These are phyloP conservation scores for Silvanus unidentatus DNA, from an alignment of 2,888 invertebrate species.

Conservation along the genomic window DNA sequence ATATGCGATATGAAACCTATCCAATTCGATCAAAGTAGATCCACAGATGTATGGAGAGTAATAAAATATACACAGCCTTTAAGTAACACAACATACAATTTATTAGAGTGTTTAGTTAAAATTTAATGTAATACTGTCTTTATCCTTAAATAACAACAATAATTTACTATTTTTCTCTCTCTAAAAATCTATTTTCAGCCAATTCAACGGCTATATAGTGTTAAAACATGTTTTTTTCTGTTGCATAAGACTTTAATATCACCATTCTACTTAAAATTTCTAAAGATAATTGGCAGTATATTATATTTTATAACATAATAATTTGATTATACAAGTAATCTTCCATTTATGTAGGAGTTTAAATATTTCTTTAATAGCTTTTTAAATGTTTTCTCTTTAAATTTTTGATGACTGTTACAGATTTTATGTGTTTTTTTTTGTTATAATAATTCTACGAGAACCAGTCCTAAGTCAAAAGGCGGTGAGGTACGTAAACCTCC, in stretches of 20 bases:
- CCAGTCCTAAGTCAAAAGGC: conserved; percentile 37
- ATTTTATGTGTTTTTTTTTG: too few relatives aligned
- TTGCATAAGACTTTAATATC: conserved; percentile 49
- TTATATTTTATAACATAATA: conserved; percentile 31
- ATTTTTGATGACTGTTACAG: too few relatives aligned
- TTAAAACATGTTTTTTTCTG: conserved; percentile 29
- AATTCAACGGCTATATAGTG: conserved; percentile 3
- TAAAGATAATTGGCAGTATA: conserved; percentile 45
- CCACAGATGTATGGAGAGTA: neutral
- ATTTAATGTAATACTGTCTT: conserved; percentile 24
- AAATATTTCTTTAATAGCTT: conserved; percentile 10
- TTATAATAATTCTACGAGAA: conserved; percentile 16
- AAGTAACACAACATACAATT: neutral
- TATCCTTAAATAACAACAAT: conserved; percentile 19
- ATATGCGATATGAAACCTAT: neutral
- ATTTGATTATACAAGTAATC: conserved; percentile 17
- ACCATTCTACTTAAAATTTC: conserved; percentile 44
- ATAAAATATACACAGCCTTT: neutral
- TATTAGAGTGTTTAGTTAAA: conserved; percentile 2
- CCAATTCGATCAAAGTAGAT: neutral
- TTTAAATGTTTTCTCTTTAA: too few relatives aligned
- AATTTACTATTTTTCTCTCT: conserved; percentile 22
- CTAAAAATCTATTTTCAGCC: conserved; percentile 25
- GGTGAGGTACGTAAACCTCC: conserved; percentile 29
- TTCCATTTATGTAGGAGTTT: conserved; percentile 7